Percentiles rank a stretch among this genome's conserved stretches.
These are phyloP conservation scores for Hyppa rectilinea DNA, from an alignment of 2,888 invertebrate species.

Conservation along the genomic window DNA sequence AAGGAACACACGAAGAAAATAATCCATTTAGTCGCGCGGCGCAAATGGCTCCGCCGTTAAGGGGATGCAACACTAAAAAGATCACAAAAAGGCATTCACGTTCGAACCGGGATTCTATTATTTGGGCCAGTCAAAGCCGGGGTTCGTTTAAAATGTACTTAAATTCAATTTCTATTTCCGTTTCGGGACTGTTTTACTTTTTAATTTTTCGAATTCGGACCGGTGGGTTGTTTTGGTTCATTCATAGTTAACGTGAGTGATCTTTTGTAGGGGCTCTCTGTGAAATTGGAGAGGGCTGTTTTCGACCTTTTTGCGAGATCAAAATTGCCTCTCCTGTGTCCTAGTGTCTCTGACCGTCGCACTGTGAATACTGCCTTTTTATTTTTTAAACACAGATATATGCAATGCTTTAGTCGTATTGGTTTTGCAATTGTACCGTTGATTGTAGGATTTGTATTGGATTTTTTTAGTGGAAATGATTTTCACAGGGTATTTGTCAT, in stretches of 20 bases:
- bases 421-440: too few species aligned
- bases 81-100: constrained; percentile 86
- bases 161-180: constrained; percentile 89
- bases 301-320: constrained; percentile 86
- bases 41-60: constrained; percentile 85
- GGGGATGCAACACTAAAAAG: constrained; percentile 85
- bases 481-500: too few species aligned
- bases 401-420: constrained; percentile 18
- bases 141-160: constrained; percentile 89
- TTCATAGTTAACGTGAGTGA: constrained; percentile 90
- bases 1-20: constrained; percentile 88
- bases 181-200: constrained; percentile 84
- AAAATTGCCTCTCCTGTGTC: constrained; percentile 80
- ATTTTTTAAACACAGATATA: constrained; percentile 28
- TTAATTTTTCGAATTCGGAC: constrained; percentile 86
- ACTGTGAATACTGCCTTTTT: constrained; percentile 58
- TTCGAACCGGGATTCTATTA: constrained; percentile 86
- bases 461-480: background rate
- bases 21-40: constrained; percentile 90
- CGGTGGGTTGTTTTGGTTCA: constrained; percentile 85
- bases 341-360: constrained; percentile 72
- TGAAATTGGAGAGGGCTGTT: constrained; percentile 87
- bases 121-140: constrained; percentile 87
- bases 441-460: too few species aligned
- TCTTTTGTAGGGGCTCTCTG: constrained; percentile 89